Evolutionary conservation across 2,888 invertebrate species (phyloP), one percentile per base, ranked within the genome.

Genomic region (Steinernema carpocapsae): DNA sequence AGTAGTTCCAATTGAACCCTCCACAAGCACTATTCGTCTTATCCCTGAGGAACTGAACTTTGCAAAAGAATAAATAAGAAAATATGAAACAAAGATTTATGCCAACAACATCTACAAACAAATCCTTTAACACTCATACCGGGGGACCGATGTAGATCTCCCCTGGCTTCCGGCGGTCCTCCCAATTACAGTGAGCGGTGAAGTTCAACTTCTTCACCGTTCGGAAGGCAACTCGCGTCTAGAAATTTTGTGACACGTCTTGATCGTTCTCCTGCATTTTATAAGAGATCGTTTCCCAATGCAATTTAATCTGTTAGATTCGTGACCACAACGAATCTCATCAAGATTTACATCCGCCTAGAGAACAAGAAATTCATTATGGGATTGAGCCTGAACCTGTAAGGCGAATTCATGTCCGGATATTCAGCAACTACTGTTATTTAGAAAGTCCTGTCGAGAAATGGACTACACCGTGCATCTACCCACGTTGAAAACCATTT

Each of bases 301-400:
- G n/a, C n/a, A n/a, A n/a, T n/a, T n/a, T n/a, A n/a, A n/a, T n/a
- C n/a, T n/a, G n/a, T n/a, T 71, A 56, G 74, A 32, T 71, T 70
- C 51, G 73, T 79, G n/a, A 79, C 74, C 17, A 75, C 80, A 12
- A 52, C 76, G 24, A 79, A 78, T 46, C 32, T 72, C 37, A 26
- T 70, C 12, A 73, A 80, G 52, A 71, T 75, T 59, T 80, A 74
- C 52, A 76, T 80, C 7, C 71, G 73, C 32, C 78, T 82, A 6
- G 82, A 82, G 70, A 56, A 79, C 22, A 76, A 80, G 7, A 77
- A 83, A 37, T 87, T 84, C 70, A 76, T 86, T n/a, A 70, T 87
- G n/a, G 87, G 87, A 24, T 77, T 83, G 1, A 79, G 83, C 0
- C 56, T 87, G 19, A 82, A 85, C 51, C 82, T 81, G 84, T 56